These are phyloP conservation scores for Mixornis gularis DNA, from an alignment of 2,113 vertebrate genomes.

Conservation along the genomic window DNA sequence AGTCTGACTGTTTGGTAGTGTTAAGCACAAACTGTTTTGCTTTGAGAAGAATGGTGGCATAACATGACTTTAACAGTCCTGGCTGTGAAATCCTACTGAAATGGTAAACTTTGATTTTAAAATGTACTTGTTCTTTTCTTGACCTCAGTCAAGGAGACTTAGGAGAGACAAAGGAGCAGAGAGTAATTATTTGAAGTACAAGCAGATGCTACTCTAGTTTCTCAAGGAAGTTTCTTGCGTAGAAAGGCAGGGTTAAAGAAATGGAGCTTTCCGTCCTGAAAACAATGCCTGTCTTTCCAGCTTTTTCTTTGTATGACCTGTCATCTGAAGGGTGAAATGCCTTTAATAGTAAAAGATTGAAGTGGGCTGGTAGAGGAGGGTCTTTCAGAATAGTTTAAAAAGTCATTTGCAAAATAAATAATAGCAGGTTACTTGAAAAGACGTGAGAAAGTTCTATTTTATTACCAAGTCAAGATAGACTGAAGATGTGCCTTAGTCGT, in stretches of 20 bases:
- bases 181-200: neutral
- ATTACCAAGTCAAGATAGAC: neutral
- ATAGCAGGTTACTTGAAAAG: neutral
- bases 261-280: neutral
- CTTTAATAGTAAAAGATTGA: neutral
- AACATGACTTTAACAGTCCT: neutral
- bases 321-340: neutral
- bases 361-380: neutral
- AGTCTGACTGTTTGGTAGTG: neutral
- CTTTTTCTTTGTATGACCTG: neutral
- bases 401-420: neutral
- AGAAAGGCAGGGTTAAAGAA: neutral
- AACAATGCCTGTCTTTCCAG: neutral
- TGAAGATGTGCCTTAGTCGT: neutral
- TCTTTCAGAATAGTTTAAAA: neutral
- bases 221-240: neutral
- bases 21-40: neutral
- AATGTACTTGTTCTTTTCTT: neutral
- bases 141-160: neutral
- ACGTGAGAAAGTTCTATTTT: neutral
- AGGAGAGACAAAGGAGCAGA: neutral
- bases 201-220: neutral
- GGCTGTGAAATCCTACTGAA: neutral
- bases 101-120: neutral
- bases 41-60: neutral